phyloP scores from a whole-genome alignment of 2,797 vertebrate genomes.

The Novumbra hubbsi region DNA sequence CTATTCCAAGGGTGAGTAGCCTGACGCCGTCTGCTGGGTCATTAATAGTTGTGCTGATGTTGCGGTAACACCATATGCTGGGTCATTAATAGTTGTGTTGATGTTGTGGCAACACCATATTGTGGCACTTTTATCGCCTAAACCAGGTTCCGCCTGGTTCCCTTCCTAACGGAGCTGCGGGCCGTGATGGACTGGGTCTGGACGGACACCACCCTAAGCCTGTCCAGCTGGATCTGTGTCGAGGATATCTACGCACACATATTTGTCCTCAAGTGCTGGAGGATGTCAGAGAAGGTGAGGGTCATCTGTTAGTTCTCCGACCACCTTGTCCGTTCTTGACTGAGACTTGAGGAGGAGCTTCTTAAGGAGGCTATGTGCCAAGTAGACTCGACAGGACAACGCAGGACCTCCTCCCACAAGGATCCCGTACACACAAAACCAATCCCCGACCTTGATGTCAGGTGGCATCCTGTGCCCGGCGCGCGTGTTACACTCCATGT shows the following conservation, averaged over 20 bases:
- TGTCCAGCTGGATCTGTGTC: conserved; percentile 85
- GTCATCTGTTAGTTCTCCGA: not conserved
- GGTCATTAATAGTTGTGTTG: not conserved
- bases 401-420: no score
- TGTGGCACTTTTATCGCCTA: not conserved
- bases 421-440: no score
- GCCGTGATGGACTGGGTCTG: conserved; percentile 87
- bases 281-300: conserved; percentile 78
- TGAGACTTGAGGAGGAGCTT: not conserved
- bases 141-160: conserved; percentile 80
- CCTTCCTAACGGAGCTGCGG: conserved; percentile 80
- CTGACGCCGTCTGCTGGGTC: not conserved
- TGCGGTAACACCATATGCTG: no score
- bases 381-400: not conserved
- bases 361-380: not conserved
- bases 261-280: conserved; percentile 83
- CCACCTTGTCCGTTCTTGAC: conserved; percentile 28
- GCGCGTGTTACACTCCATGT: not conserved
- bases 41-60: not conserved
- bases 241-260: conserved; percentile 86
- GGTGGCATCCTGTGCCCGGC: no score
- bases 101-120: not conserved
- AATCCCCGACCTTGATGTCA: no score
- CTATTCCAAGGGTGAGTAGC: conserved; percentile 85
- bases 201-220: conserved; percentile 83